phyloP scores from a whole-genome alignment of 2,113 vertebrate species.

The Brienomyrus brachyistius region DNA sequence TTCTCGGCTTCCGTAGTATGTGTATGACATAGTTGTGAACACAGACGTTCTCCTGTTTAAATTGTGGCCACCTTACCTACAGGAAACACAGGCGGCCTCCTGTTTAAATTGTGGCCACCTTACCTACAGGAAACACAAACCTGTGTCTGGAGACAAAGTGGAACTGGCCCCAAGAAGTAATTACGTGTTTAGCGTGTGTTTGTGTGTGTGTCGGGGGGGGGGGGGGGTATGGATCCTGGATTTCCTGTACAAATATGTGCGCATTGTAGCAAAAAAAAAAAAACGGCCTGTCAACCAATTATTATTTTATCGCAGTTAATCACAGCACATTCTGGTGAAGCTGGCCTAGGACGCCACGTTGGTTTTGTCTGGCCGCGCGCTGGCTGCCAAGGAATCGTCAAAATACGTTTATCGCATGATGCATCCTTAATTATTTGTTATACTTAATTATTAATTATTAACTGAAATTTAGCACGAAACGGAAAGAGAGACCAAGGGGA shows the following conservation, averaged over 20 bases:
- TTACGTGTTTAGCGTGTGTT: neutral
- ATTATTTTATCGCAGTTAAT: neutral
- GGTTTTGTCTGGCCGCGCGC: neutral
- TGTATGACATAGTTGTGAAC: neutral
- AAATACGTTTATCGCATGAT: neutral
- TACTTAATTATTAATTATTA: too few relatives aligned
- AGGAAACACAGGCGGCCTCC: neutral
- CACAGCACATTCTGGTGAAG: neutral
- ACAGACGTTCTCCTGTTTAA: neutral
- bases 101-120: too few relatives aligned
- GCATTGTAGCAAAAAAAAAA: neutral
- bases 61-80: neutral
- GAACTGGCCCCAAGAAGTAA: neutral
- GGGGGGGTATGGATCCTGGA: too few relatives aligned
- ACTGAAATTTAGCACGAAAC: neutral
- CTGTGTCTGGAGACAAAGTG: too few relatives aligned
- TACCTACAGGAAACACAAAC: too few relatives aligned
- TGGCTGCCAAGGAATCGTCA: neutral
- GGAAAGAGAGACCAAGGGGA: neutral
- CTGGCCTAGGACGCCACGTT: neutral
- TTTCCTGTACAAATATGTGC: neutral
- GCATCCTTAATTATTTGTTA: neutral
- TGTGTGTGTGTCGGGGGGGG: neutral
- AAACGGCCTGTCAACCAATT: neutral
- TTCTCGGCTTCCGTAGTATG: neutral